Evolutionary conservation across 2,113 vertebrate genomes (phyloP).

Genomic region (Thryonomys swinderianus): DNA sequence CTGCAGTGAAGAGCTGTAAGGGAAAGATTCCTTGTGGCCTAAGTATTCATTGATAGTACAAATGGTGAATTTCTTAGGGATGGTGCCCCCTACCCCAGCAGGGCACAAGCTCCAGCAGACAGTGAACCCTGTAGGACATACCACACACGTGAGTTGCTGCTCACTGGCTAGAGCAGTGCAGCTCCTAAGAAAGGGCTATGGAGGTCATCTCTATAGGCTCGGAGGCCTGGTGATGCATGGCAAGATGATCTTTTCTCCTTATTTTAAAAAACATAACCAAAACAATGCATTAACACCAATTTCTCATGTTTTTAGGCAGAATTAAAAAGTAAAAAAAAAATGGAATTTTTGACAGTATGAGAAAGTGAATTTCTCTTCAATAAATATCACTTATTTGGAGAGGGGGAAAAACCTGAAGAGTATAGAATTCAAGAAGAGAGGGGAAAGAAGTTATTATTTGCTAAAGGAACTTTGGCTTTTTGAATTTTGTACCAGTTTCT

Average conservation of each 20-base stretch:
- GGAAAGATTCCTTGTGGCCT: background rate
- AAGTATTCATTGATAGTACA: background rate
- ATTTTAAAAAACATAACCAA: background rate
- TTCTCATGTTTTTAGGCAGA: background rate
- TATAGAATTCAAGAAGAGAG: background rate
- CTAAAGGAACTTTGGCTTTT: background rate
- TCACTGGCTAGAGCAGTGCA: fast-evolving
- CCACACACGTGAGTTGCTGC: fast-evolving
- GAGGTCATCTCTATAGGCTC: background rate
- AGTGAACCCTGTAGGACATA: no score
- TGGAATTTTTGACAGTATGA: background rate
- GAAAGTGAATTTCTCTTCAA: constrained; percentile 5
- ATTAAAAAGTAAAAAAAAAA: background rate
- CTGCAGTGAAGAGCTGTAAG: background rate
- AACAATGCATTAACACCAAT: background rate
- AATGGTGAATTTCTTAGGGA: background rate
- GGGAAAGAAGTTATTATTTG: background rate
- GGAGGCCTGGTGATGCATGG: background rate
- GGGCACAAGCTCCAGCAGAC: background rate
- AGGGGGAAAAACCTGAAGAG: background rate
- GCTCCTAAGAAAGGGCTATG: background rate
- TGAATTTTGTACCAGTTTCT: background rate
- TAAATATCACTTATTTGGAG: background rate
- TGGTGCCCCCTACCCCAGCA: no score
- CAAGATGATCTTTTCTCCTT: background rate